Base-by-base conservation (phyloP, 1,140 invertebrate genomes). In the Marisa cornuarietis region DNA sequence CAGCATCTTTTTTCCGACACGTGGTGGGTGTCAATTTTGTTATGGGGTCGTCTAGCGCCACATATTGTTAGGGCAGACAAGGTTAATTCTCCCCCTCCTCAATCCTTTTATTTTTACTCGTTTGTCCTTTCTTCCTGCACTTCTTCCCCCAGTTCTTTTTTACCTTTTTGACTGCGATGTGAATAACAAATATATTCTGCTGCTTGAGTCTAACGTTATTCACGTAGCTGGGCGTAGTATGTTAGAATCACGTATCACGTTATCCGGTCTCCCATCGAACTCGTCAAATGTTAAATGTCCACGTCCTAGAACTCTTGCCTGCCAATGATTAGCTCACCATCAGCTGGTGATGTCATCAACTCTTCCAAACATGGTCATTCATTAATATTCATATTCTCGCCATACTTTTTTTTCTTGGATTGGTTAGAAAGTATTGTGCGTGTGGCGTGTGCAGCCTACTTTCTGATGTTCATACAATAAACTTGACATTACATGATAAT, bases 401-500 rank as follows among this genome's bases (percentile, higher is more conserved):
- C 65, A 58, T 11, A 31, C 22, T 26, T 24, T 26, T 31, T 42
- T 31, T 42, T 65, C 26, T 65, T 31, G n/a, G 61, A 26, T 63
- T 24, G 63, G 26, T 65, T 49, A 63, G 75, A 65, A 63, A 65
- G 31, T 20, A 76, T 62, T 42, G 58, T 63, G 62, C 51, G 58
- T 65, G 62, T 42, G 42, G 42, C 24, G 58, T 65, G 54, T 54
- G 42, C 22, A 24, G 14, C 58, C 20, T 42, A 63, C 62, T 26
- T 42, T 58, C n/a, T 54, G 42, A 42, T 42, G 75, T 76, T 63
- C 20, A 76, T 42, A 65, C 49, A 63, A 61, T 52, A 78, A 58
- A 75, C 69, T 52, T 63, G 61, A 66, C 65, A 74, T 69, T 51
- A 80, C 80, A 79, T 51, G 71, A 58, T 82, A 83, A 86, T 78